Conservation (phyloP, 2,113 vertebrate species). For the Alexandromys fortis region DNA sequence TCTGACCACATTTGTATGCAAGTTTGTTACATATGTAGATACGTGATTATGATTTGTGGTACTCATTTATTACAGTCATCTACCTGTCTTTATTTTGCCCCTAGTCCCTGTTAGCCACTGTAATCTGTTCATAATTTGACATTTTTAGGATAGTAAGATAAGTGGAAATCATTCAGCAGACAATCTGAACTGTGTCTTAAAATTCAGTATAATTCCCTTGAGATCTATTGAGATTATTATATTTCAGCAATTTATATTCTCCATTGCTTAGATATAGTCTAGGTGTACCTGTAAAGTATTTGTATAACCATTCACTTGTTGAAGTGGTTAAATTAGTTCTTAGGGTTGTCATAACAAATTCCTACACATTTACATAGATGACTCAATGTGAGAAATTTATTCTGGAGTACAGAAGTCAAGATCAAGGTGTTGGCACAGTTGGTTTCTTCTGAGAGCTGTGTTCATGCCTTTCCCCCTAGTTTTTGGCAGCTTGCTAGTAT, state of each 20-base stretch:
- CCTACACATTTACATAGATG: not conserved
- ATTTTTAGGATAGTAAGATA: conserved; percentile 8
- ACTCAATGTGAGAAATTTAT: not conserved
- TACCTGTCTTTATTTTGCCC: not conserved
- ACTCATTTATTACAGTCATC: not conserved
- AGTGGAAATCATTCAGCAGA: conserved; percentile 11
- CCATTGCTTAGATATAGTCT: not conserved
- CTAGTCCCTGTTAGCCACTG: not conserved
- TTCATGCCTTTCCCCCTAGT: not conserved
- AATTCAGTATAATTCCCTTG: conserved; percentile 1
- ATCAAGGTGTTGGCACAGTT: not conserved
- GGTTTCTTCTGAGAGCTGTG: not conserved
- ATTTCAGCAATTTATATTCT: conserved; percentile 19
- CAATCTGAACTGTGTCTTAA: not conserved
- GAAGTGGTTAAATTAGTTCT: not conserved
- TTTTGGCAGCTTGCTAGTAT: not conserved
- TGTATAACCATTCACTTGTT: not conserved
- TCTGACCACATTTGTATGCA: not conserved
- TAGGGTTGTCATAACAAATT: not conserved
- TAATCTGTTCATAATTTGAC: not conserved
- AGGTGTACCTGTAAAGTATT: not conserved
- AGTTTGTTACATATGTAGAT: not conserved
- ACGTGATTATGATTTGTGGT: not conserved
- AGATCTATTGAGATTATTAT: not conserved
- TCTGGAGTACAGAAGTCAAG: not conserved